Conservation (phyloP, 2,888 invertebrate genomes). For the Drosophila tripunctata region DNA sequence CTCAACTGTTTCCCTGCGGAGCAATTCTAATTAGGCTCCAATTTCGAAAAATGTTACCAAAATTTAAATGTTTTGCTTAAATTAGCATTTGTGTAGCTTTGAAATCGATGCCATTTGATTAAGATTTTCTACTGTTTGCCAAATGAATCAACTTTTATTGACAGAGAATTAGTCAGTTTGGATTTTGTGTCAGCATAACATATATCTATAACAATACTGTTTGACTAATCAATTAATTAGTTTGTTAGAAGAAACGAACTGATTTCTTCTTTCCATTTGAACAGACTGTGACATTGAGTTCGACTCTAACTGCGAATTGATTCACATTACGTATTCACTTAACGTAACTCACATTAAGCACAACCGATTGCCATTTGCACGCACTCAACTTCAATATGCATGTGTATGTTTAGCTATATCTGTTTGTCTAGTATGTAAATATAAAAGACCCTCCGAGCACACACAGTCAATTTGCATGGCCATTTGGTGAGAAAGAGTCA, state of each 20-base stretch:
- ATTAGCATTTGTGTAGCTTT: not conserved
- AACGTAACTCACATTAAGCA: conserved; percentile 29
- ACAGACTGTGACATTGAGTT: not conserved
- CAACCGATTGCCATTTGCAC: conserved; percentile 61
- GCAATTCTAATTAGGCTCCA: conserved; percentile 11
- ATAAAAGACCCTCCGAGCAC: conserved; percentile 1
- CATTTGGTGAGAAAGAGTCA: conserved; percentile 17
- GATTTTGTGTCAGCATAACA: not conserved
- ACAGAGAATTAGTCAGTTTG: conserved; percentile 8
- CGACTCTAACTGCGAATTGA: conserved; percentile 13
- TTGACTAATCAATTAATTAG: conserved; percentile 11
- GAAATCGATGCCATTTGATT: conserved; percentile 5
- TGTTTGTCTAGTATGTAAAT: conserved; percentile 34
- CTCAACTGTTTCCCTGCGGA: not conserved
- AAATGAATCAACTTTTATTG: conserved; percentile 16
- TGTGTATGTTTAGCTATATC: conserved; percentile 1
- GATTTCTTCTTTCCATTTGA: not conserved
- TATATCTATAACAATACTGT: not conserved
- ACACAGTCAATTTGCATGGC: conserved; percentile 43
- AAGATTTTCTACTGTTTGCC: not conserved
- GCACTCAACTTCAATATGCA: conserved; percentile 49
- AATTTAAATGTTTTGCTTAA: not conserved
- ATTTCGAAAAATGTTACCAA: not conserved
- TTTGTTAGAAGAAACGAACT: not conserved
- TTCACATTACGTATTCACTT: conserved; percentile 41